These are phyloP conservation scores for Phalera bucephala DNA, from an alignment of 2,888 invertebrate species.

Conservation along the genomic window DNA sequence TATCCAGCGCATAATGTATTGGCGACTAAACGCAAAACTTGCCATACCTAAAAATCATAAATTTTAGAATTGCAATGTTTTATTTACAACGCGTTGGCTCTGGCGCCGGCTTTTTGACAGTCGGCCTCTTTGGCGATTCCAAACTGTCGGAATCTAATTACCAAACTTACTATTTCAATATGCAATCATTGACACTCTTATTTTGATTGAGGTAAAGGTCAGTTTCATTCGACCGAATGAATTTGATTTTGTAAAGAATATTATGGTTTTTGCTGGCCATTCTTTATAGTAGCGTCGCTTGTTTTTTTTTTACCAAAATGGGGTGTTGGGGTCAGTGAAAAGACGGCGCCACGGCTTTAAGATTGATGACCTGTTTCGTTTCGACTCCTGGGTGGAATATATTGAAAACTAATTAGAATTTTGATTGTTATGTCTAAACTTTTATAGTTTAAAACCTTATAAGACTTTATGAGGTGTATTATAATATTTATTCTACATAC, in stretches of 20 bases:
- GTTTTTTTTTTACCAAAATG: constrained; percentile 51
- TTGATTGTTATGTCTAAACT: constrained; percentile 33
- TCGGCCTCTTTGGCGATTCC: constrained; percentile 75
- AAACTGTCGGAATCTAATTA: constrained; percentile 81
- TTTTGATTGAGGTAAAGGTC: constrained; percentile 25
- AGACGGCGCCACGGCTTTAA: constrained; percentile 65
- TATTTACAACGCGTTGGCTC: constrained; percentile 64
- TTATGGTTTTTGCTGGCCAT: constrained; percentile 65
- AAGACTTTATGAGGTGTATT: constrained; percentile 3
- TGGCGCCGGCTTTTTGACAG: constrained; percentile 79
- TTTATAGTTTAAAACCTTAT: constrained; percentile 14
- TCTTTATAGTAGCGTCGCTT: constrained; percentile 69
- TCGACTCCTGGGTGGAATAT: constrained; percentile 52
- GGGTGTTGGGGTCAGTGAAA: constrained; percentile 72
- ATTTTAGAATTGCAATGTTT: constrained; percentile 59
- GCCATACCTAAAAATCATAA: constrained; percentile 49
- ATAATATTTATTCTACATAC: too few relatives aligned
- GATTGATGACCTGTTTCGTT: constrained; percentile 68
- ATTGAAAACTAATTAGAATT: constrained; percentile 56
- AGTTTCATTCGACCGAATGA: constrained; percentile 22
- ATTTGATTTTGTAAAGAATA: constrained; percentile 30
- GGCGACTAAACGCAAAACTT: constrained; percentile 35
- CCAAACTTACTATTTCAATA: constrained; percentile 41
- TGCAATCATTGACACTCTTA: constrained; percentile 28
- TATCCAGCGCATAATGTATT: not conserved